Evolutionary conservation across 2,888 invertebrate genomes (phyloP).

Genomic region (Drosophila fungiperda): DNA sequence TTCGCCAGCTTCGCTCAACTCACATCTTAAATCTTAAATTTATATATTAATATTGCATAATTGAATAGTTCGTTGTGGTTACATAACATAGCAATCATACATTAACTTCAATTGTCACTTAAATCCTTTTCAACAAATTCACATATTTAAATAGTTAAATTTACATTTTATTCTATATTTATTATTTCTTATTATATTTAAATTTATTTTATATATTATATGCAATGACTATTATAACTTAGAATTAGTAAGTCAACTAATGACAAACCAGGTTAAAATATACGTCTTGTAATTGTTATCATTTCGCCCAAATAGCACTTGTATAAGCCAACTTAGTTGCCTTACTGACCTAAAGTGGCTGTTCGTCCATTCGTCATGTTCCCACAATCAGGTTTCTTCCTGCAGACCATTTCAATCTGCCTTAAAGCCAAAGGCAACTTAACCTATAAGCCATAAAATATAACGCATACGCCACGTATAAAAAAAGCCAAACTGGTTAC

Average conservation of each 20-base stretch:
- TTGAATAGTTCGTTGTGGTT: background rate
- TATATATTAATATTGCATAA: background rate
- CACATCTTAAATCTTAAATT: too few species aligned
- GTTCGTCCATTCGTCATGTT: background rate
- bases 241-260: background rate
- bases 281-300: background rate
- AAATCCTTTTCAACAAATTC: background rate
- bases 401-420: background rate
- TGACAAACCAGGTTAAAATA: background rate
- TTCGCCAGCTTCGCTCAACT: background rate
- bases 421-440: conserved; percentile 13
- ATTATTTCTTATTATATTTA: too few species aligned
- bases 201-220: too few species aligned
- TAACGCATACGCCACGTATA: conserved; percentile 44
- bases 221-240: too few species aligned
- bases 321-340: background rate
- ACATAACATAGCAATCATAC: background rate
- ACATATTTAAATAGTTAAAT: background rate
- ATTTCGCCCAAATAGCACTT: background rate
- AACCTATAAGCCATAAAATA: conserved; percentile 24
- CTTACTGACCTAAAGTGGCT: background rate
- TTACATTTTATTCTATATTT: background rate
- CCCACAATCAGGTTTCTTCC: background rate
- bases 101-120: background rate
- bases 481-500: conserved; percentile 27